Evolutionary conservation across 2,888 invertebrate species (phyloP), one percentile per base, ranked within the genome.

Genomic region (Limenitis camilla): DNA sequence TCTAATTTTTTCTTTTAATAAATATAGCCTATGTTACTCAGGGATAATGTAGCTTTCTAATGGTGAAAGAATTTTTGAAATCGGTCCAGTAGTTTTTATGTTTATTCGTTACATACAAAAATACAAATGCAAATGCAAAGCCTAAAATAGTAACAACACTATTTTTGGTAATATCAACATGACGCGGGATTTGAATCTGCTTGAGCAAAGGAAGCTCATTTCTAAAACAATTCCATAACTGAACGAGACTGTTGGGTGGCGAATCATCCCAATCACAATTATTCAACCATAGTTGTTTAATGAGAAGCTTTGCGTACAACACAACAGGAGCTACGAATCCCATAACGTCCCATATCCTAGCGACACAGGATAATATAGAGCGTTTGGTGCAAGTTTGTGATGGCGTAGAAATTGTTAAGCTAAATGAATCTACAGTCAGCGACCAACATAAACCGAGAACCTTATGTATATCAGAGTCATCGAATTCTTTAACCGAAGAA

Each of bases 291-390:
- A 49, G 31, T 7, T 11, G 31, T 33, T 48, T 42, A 5, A 58
- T 47, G 5, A 58, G 8, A 10, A 58, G 29, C 35, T 61, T 61
- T 2, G 60, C 58, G 10, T 41, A 56, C 1, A 60, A 30, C 5
- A 52, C 53, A 1, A 55, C 50, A 1, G 59, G 60, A 8, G 49
- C 56, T 0, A 53, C 52, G 1, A 60, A 42, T 10, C 60, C 59
- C 8, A 62, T 8, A 2, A 59, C 31, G 29, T 62, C 62, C 10
- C 28, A 62, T 1, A 60, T 28, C 2, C 58, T 43, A 0, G 60
- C 60, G 4, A 55, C 41, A 2, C 9, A 6, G 0, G 62, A 60
- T 30, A 58, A 27, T 6, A 61, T 58, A 6, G 10, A 40, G 0
- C 60, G 45, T 40, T 60, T 61, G 6, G 58, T 52, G 28, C 46